These are phyloP conservation scores for Tiphia femorata DNA, from an alignment of 2,888 invertebrate species.

Conservation along the genomic window DNA sequence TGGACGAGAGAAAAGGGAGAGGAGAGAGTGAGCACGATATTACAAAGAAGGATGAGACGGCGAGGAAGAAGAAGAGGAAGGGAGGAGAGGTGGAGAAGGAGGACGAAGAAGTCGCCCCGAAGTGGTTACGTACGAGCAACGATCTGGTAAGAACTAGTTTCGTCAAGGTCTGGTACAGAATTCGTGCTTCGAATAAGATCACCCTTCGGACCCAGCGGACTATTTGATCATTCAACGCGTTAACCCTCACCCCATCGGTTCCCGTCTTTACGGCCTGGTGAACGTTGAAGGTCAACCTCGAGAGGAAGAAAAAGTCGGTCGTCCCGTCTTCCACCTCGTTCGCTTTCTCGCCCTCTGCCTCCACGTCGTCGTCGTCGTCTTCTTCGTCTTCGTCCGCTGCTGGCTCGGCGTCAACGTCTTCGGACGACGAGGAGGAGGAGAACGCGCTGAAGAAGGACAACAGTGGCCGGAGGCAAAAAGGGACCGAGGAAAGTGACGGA, in stretches of 20 bases:
- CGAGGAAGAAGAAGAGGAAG: background rate
- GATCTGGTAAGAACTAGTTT: slow-evolving; percentile 56
- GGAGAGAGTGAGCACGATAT: no score
- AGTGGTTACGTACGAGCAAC: slow-evolving; percentile 36
- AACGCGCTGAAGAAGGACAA: slow-evolving; percentile 26
- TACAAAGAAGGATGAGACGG: no score
- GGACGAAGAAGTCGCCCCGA: slow-evolving; percentile 38
- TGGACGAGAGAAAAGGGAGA: slow-evolving; percentile 11
- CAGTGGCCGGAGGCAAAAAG: slow-evolving; percentile 34
- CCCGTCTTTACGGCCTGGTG: no score
- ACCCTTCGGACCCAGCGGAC: slow-evolving; percentile 37
- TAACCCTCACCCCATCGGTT: slow-evolving; percentile 16
- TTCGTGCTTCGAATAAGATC: slow-evolving; percentile 54
- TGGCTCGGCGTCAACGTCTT: slow-evolving; percentile 30
- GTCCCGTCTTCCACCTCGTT: slow-evolving; percentile 21
- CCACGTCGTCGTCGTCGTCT: slow-evolving; percentile 16
- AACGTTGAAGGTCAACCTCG: slow-evolving; percentile 43
- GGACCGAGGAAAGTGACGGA: slow-evolving; percentile 47
- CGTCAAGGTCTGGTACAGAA: slow-evolving; percentile 57
- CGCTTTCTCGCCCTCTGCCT: slow-evolving; percentile 12
- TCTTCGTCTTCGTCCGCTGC: slow-evolving; percentile 15
- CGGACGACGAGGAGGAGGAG: slow-evolving; percentile 36
- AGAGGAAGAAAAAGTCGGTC: slow-evolving; percentile 40
- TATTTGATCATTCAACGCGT: slow-evolving; percentile 46
- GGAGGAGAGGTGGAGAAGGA: slow-evolving; percentile 7